Percentiles rank a stretch among this genome's conserved stretches.
These are phyloP conservation scores for Emmelina monodactyla DNA, from an alignment of 2,888 invertebrate species.

Conservation along the genomic window DNA sequence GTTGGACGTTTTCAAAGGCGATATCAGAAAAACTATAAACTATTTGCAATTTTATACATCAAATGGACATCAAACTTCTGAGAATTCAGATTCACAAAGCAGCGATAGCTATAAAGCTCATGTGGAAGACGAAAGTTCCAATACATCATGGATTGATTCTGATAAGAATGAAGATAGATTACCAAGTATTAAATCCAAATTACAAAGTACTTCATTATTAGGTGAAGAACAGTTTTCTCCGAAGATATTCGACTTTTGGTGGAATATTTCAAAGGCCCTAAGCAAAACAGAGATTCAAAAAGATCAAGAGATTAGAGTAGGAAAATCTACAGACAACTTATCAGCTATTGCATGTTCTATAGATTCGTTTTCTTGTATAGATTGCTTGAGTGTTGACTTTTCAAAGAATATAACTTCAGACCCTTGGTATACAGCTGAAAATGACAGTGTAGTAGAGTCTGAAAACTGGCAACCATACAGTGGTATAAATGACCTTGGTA, in stretches of 20 bases:
- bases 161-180: constrained; percentile 24
- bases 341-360: constrained; percentile 29
- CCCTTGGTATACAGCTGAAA: constrained; percentile 37
- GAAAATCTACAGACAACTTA: no score
- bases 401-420: constrained; percentile 26
- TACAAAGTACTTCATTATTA: neutral
- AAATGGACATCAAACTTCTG: constrained; percentile 32
- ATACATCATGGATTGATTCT: constrained; percentile 41
- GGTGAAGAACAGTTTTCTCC: neutral
- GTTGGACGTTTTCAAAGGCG: constrained; percentile 69
- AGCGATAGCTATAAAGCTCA: constrained; percentile 22
- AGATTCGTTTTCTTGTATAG: constrained; percentile 47
- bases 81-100: constrained; percentile 23
- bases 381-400: constrained; percentile 23
- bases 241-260: constrained; percentile 47
- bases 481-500: constrained; percentile 23
- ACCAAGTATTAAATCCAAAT: constrained; percentile 1
- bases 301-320: no score
- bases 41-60: constrained; percentile 76
- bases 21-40: constrained; percentile 75
- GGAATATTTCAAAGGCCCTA: constrained; percentile 49
- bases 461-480: constrained; percentile 33
- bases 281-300: constrained; percentile 13
- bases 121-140: constrained; percentile 43
- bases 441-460: constrained; percentile 39